Conservation (phyloP, 2,113 vertebrate species). For the Thermophis baileyi region DNA sequence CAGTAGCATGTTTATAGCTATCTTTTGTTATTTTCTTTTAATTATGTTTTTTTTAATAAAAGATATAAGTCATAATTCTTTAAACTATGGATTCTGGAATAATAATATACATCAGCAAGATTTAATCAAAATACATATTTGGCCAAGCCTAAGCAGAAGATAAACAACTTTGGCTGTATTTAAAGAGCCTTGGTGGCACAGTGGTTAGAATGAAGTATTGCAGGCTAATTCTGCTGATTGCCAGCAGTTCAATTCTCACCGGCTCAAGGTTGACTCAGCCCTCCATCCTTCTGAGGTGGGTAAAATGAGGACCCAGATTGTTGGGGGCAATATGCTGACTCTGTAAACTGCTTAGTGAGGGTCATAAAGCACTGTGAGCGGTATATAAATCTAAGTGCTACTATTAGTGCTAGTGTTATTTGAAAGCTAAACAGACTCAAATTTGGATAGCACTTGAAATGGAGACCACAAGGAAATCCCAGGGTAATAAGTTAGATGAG, state of each 20-base stretch:
- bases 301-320: neutral
- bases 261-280: neutral
- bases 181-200: neutral
- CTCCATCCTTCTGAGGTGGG: neutral
- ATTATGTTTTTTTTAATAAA: neutral
- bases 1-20: neutral
- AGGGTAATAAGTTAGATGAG: neutral
- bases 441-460: neutral
- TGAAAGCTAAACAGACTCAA: neutral
- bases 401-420: neutral
- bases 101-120: neutral
- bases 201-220: neutral
- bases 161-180: neutral
- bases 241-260: neutral
- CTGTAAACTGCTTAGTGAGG: neutral
- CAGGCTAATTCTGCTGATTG: neutral
- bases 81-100: neutral
- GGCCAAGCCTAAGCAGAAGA: neutral
- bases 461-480: neutral
- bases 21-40: neutral
- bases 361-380: neutral
- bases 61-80: neutral
- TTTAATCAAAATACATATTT: rapidly evolving
- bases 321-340: neutral
- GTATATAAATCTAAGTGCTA: neutral